These are phyloP conservation scores for Eupithecia insigniata DNA, from an alignment of 2,888 invertebrate species.

Conservation along the genomic window DNA sequence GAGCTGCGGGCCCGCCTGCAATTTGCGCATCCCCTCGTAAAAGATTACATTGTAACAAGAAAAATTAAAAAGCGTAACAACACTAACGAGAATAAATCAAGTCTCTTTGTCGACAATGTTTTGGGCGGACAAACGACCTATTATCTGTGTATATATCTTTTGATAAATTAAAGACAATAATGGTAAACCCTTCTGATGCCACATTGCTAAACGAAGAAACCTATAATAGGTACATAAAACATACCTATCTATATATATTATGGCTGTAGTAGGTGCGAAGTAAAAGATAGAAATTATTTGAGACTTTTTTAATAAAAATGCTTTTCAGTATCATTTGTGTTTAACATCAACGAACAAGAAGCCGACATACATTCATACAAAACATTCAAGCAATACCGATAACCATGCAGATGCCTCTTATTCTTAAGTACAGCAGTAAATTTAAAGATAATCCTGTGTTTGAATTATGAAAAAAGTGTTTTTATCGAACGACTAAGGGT, in stretches of 20 bases:
- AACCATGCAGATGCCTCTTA: constrained; percentile 31
- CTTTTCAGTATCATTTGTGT: constrained; percentile 59
- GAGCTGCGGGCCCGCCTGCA: constrained; percentile 60
- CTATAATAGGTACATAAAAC: too few species aligned
- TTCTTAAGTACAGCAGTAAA: constrained; percentile 12
- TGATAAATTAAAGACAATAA: too few species aligned
- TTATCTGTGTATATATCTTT: not conserved
- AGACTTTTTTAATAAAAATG: constrained; percentile 77
- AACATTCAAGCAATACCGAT: constrained; percentile 51
- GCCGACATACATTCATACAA: constrained; percentile 68
- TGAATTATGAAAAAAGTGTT: not conserved
- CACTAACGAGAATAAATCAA: constrained; percentile 68
- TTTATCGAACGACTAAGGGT: not conserved
- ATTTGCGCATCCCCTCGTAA: constrained; percentile 62
- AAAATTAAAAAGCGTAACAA: constrained; percentile 68
- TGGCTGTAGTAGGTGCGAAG: not conserved
- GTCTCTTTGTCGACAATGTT: constrained; percentile 60
- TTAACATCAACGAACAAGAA: constrained; percentile 62
- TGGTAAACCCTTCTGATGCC: too few species aligned
- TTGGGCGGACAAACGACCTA: constrained; percentile 42
- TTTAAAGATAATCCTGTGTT: not conserved
- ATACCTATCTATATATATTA: not conserved
- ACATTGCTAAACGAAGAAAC: too few species aligned
- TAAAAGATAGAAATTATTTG: constrained; percentile 53
- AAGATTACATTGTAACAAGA: constrained; percentile 74